Percentiles rank a stretch among this genome's conserved stretches.
Conservation (phyloP, 2,888 invertebrate species). For the Plusia festucae region DNA sequence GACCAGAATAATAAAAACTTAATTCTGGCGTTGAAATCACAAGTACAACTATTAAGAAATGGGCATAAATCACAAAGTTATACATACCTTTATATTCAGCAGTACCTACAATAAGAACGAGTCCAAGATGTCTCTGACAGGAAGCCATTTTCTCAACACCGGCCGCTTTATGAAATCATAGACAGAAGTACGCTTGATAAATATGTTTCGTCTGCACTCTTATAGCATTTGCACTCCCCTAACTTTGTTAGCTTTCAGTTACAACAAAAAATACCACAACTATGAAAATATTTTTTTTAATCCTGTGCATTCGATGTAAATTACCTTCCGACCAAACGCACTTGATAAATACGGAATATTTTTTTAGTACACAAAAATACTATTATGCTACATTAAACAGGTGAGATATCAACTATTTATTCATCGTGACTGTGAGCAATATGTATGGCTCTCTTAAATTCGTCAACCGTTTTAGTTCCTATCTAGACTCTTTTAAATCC, state of each 20-base stretch:
- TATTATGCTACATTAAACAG: not conserved
- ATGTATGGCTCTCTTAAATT: not conserved
- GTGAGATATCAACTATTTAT: not conserved
- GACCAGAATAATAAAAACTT: not conserved
- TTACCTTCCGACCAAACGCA: not conserved
- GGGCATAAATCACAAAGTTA: not conserved
- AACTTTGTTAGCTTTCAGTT: conserved; percentile 6
- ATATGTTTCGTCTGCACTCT: conserved; percentile 52
- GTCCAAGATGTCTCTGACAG: conserved; percentile 32
- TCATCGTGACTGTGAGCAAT: not conserved
- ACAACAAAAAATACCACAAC: not conserved
- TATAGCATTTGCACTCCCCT: conserved; percentile 38
- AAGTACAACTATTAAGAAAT: not conserved
- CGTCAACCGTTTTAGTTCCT: not conserved
- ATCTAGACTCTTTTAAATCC: conserved; percentile 29
- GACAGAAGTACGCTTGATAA: conserved; percentile 43
- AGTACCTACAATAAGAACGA: conserved; percentile 23
- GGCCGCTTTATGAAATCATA: conserved; percentile 38
- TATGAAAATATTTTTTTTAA: not conserved
- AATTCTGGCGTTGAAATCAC: not conserved
- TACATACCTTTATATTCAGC: conserved; percentile 1
- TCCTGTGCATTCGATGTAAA: conserved; percentile 63
- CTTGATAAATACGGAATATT: not conserved
- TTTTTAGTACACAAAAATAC: not conserved
- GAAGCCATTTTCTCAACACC: conserved; percentile 34